Conservation (phyloP, 2,888 invertebrate genomes). For the Abrostola triplasia region DNA sequence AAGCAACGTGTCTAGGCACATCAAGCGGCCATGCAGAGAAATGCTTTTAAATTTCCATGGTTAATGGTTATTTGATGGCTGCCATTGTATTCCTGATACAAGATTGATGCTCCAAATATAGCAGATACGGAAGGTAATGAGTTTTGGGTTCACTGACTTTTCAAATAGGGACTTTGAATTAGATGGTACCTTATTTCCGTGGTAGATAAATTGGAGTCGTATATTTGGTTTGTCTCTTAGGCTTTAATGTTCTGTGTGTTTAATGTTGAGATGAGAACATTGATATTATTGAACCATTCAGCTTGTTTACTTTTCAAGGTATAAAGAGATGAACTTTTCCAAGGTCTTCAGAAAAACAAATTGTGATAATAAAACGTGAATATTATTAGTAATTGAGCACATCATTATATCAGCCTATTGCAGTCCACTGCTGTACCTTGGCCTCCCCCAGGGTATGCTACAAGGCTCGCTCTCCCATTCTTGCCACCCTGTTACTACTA, state of each 20-base stretch:
- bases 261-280: too few species aligned
- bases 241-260: background rate
- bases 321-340: too few species aligned
- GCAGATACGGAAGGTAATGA: slow-evolving; percentile 47
- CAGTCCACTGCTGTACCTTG: too few species aligned
- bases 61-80: slow-evolving; percentile 75
- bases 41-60: slow-evolving; percentile 49
- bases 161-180: slow-evolving; percentile 34
- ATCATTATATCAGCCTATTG: too few species aligned
- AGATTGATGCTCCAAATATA: slow-evolving; percentile 74
- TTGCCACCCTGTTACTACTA: too few species aligned
- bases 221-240: background rate
- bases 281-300: too few species aligned
- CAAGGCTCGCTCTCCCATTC: too few species aligned
- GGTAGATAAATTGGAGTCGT: slow-evolving; percentile 11
- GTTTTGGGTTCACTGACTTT: slow-evolving; percentile 48
- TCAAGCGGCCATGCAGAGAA: slow-evolving; percentile 40
- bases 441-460: too few species aligned
- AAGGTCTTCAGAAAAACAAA: too few species aligned
- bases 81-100: slow-evolving; percentile 65
- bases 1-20: slow-evolving; percentile 37
- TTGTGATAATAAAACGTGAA: too few species aligned
- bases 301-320: too few species aligned
- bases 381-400: too few species aligned
- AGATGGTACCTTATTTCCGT: slow-evolving; percentile 38